These are phyloP conservation scores for Dysmachus trigonus DNA, from an alignment of 2,888 invertebrate genomes.

Conservation along the genomic window DNA sequence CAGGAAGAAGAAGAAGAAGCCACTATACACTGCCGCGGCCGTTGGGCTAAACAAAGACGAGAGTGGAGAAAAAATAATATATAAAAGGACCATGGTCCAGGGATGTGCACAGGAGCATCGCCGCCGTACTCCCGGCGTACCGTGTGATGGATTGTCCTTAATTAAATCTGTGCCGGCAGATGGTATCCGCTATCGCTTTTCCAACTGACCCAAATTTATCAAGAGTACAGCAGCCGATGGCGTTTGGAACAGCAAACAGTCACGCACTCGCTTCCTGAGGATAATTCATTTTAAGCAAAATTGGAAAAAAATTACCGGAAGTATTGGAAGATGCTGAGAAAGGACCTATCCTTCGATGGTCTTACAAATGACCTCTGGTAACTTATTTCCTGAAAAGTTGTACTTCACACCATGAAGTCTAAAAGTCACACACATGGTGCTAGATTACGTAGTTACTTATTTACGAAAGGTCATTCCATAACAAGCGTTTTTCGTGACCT, in stretches of 20 bases:
- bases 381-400: not conserved
- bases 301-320: not conserved
- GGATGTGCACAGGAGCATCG: not conserved
- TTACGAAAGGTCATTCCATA: too few relatives aligned
- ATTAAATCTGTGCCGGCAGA: conserved; percentile 24
- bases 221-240: not conserved
- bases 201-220: not conserved
- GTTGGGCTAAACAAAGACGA: not conserved
- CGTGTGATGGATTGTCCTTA: conserved; percentile 21
- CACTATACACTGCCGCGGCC: conserved; percentile 12
- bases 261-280: not conserved
- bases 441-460: too few relatives aligned
- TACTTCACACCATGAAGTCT: not conserved
- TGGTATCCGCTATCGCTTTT: not conserved
- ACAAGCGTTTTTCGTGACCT: too few relatives aligned
- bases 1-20: not conserved
- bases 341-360: not conserved
- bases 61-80: not conserved
- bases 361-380: not conserved
- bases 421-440: too few relatives aligned
- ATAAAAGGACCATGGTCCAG: not conserved
- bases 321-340: not conserved
- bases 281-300: not conserved
- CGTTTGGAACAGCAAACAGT: not conserved
- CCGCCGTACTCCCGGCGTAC: not conserved